These are phyloP conservation scores for Zosterops hypoxanthus DNA, from an alignment of 2,113 vertebrate genomes.

Conservation along the genomic window DNA sequence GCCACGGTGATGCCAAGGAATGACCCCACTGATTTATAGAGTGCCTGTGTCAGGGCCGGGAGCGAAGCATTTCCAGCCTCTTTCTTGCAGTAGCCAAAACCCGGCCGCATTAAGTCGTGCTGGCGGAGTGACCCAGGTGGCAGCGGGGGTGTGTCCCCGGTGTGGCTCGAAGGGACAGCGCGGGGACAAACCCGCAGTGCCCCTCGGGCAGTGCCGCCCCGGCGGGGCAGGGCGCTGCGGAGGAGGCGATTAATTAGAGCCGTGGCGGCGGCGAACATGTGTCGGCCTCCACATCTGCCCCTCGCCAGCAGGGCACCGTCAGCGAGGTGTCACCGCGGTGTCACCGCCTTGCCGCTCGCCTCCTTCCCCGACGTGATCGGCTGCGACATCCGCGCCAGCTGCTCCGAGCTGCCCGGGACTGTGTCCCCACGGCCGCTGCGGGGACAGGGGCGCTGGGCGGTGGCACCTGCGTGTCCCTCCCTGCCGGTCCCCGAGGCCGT, in stretches of 20 bases:
- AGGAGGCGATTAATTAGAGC: conserved; percentile 74
- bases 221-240: neutral
- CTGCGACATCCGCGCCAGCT: conserved; percentile 74
- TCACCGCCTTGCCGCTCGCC: conserved; percentile 34
- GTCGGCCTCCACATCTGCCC: conserved; percentile 73
- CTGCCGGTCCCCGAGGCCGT: fast-evolving
- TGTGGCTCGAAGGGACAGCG: fast-evolving
- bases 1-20: fast-evolving
- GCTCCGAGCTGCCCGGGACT: neutral
- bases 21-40: neutral
- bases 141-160: neutral
- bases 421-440: fast-evolving
- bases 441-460: neutral
- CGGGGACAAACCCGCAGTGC: fast-evolving
- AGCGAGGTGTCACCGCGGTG: conserved; percentile 42
- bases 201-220: neutral
- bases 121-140: fast-evolving
- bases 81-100: neutral
- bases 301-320: conserved; percentile 51
- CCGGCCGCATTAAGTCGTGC: fast-evolving
- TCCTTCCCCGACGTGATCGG: conserved; percentile 66
- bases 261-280: neutral
- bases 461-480: neutral
- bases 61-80: fast-evolving
- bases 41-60: fast-evolving